Conservation (phyloP, 2,113 vertebrate species). For the Solenodon paradoxus region DNA sequence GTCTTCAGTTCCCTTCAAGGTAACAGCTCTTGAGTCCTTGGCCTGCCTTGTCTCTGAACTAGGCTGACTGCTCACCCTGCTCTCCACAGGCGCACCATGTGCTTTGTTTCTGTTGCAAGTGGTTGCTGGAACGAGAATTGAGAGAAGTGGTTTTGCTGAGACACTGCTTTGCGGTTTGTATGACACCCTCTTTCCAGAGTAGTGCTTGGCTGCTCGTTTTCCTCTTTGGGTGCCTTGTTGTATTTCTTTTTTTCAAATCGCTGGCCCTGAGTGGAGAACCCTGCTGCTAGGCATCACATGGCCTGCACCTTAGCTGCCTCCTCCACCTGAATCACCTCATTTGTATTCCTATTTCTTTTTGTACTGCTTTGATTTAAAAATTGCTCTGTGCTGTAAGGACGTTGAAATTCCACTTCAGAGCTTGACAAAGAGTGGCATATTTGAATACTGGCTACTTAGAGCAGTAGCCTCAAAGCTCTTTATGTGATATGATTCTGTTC, state of each 20-base stretch:
- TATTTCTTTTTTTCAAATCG: constrained; percentile 54
- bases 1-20: neutral
- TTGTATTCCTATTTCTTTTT: too few species aligned
- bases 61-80: neutral
- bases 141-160: constrained; percentile 60
- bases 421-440: neutral
- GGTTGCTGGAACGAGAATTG: constrained; percentile 15
- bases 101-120: neutral
- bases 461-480: neutral
- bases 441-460: constrained; percentile 43
- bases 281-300: too few species aligned
- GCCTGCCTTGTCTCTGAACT: neutral
- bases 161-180: constrained; percentile 51
- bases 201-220: constrained; percentile 34
- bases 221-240: neutral
- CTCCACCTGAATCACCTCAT: too few species aligned
- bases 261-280: too few species aligned
- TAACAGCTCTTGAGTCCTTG: constrained; percentile 42
- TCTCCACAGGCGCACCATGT: neutral
- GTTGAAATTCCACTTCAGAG: constrained; percentile 29
- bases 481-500: neutral
- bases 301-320: too few species aligned
- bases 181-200: constrained; percentile 36
- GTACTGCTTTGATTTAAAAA: neutral
- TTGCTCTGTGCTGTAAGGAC: neutral